Conservation (phyloP, 2,797 vertebrate genomes). For the Pogoniulus pusillus region DNA sequence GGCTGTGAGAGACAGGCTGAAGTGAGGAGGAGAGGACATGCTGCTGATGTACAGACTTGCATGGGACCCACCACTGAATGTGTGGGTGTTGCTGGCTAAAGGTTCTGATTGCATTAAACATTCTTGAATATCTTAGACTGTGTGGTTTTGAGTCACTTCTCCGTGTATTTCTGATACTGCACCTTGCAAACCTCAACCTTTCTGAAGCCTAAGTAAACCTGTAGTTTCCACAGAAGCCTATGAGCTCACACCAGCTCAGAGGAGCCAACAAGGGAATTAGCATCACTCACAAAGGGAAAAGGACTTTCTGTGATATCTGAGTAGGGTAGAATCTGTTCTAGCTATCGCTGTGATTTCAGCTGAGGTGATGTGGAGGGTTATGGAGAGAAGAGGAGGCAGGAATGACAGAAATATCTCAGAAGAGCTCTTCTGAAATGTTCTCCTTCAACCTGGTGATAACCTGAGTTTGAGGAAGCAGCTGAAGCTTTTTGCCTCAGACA, state of each 20-base stretch:
- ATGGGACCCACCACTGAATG: rapidly evolving
- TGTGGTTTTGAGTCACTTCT: not conserved
- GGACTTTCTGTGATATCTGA: not conserved
- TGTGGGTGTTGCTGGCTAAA: not conserved
- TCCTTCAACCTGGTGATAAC: not conserved
- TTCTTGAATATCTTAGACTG: not conserved
- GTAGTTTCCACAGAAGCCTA: not conserved
- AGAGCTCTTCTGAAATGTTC: rapidly evolving
- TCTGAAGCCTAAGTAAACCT: not conserved
- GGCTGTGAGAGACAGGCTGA: not conserved
- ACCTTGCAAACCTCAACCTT: rapidly evolving
- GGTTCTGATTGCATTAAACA: not conserved
- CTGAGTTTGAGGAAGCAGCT: not conserved
- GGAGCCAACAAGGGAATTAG: too few species aligned
- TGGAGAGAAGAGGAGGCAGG: not conserved
- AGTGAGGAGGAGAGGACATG: rapidly evolving
- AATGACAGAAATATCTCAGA: not conserved
- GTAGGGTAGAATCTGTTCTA: not conserved
- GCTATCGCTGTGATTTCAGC: not conserved
- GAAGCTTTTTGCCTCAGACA: not conserved
- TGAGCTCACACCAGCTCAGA: not conserved
- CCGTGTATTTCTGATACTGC: not conserved
- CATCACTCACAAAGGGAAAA: not conserved
- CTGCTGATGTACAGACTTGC: rapidly evolving
- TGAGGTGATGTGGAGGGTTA: not conserved